Evolutionary conservation across 2,113 vertebrate genomes (phyloP).

Genomic region (Aleadryas rufinucha): DNA sequence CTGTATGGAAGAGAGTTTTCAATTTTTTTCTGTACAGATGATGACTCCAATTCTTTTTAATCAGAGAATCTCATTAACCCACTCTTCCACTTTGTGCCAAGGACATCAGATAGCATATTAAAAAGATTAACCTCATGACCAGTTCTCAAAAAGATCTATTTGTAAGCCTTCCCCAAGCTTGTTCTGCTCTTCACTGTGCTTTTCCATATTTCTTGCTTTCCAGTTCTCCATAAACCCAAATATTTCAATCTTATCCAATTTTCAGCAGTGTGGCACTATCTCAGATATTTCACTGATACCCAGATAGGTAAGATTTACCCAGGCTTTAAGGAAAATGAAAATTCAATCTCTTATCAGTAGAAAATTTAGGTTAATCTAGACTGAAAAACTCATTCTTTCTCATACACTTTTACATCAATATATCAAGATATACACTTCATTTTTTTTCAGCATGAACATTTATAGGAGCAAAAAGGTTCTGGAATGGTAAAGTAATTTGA

Average conservation of each 20-base stretch:
- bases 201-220: not conserved
- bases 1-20: not conserved
- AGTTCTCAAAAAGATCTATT: not conserved
- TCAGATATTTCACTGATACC: not conserved
- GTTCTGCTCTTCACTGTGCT: not conserved
- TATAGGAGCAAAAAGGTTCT: not conserved
- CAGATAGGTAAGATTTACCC: not conserved
- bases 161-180: not conserved
- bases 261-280: not conserved
- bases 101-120: not conserved
- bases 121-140: slow-evolving; percentile 10
- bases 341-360: not conserved
- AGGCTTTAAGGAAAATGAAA: not conserved
- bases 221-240: fast-evolving
- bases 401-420: not conserved
- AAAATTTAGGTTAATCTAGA: not conserved
- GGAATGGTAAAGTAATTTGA: not conserved
- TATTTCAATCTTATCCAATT: not conserved
- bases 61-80: slow-evolving; percentile 38
- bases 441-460: not conserved
- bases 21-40: not conserved
- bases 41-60: not conserved
- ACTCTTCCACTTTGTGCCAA: slow-evolving; percentile 2
- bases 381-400: not conserved
- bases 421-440: not conserved